phyloP scores from a whole-genome alignment of 2,113 vertebrate species.

The Pterophyllum scalare region DNA sequence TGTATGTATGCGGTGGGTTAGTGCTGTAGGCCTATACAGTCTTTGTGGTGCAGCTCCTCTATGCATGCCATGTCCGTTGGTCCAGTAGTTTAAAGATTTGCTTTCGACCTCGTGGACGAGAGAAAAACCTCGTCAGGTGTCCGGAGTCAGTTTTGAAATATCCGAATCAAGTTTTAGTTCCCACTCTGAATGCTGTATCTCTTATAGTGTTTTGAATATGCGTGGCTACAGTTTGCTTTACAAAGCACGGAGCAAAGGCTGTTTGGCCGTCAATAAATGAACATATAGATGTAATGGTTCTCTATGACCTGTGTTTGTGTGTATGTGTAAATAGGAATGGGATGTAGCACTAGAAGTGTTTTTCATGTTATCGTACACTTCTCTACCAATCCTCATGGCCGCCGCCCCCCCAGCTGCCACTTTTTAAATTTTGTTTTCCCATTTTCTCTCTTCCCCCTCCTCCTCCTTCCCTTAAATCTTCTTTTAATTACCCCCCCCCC shows the following conservation, averaged over 20 bases:
- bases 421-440: background rate
- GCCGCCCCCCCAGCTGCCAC: background rate
- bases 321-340: conserved; percentile 69
- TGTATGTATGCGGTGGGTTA: conserved; percentile 66
- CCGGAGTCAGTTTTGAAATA: conserved; percentile 40
- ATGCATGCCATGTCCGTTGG: conserved; percentile 81
- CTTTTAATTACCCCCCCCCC: background rate
- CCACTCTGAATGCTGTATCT: conserved; percentile 39
- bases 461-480: background rate
- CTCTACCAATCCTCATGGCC: conserved; percentile 3
- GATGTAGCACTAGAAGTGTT: conserved; percentile 56
- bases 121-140: background rate
- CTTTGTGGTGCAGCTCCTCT: conserved; percentile 75
- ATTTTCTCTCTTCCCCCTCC: background rate
- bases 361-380: conserved; percentile 45
- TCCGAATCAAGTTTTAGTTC: conserved; percentile 37
- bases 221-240: conserved; percentile 35
- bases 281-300: conserved; percentile 59
- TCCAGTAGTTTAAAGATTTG: conserved; percentile 64
- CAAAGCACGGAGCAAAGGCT: conserved; percentile 31
- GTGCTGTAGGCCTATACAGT: conserved; percentile 71
- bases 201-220: conserved; percentile 33
- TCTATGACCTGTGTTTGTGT: conserved; percentile 66
- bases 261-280: conserved; percentile 49
- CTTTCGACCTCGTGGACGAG: conserved; percentile 35